phyloP scores from a whole-genome alignment of 2,113 vertebrate species.

The Nothocercus julius region DNA sequence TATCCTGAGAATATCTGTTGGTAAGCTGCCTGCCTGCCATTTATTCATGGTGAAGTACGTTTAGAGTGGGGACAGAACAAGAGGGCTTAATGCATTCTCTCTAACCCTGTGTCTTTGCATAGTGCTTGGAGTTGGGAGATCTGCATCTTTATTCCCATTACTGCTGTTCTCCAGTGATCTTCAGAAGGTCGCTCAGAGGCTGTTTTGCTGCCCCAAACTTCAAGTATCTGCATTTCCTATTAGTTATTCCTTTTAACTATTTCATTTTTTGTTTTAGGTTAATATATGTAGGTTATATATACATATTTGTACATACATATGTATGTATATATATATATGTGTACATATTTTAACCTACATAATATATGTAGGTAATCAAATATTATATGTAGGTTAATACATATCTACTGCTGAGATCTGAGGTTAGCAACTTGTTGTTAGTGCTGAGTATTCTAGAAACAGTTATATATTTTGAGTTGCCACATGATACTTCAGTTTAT shows the following conservation, averaged over 20 bases:
- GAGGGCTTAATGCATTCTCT: neutral
- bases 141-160: neutral
- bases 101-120: neutral
- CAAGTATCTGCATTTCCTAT: neutral
- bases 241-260: neutral
- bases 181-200: neutral
- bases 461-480: neutral
- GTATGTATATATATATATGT: no score
- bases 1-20: conserved; percentile 91
- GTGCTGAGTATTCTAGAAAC: neutral
- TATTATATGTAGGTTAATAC: neutral
- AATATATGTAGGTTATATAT: neutral
- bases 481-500: neutral
- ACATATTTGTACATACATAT: no score
- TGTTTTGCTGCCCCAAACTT: neutral
- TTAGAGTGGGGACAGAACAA: neutral
- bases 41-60: neutral
- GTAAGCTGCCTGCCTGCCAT: conserved; percentile 72
- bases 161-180: neutral
- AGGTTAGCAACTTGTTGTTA: neutral
- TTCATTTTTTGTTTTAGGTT: no score
- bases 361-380: no score
- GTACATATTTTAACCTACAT: no score
- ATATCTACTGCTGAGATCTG: neutral
- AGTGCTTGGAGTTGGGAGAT: neutral